Conservation (phyloP, 2,797 vertebrate genomes). For the Vultur gryphus region DNA sequence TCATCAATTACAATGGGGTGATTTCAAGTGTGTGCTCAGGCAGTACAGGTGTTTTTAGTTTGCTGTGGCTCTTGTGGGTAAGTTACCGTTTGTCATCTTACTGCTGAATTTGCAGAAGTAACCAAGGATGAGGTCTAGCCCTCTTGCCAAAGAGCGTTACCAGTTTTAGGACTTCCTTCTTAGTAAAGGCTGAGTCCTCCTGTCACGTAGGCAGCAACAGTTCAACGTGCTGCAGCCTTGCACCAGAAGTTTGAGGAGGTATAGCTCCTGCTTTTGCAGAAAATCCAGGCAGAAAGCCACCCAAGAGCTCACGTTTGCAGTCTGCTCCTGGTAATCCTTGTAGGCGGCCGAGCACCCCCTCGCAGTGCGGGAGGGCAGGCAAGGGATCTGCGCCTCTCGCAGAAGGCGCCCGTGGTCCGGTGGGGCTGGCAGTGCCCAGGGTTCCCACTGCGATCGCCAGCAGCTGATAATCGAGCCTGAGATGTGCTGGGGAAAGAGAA, state of each 20-base stretch:
- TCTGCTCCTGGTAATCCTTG: background rate
- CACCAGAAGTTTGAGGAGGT: background rate
- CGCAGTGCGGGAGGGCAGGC: background rate
- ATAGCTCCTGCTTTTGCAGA: background rate
- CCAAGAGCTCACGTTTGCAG: background rate
- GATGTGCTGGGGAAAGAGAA: background rate
- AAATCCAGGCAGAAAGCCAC: background rate
- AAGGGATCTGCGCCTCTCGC: background rate
- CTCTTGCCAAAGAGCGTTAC: background rate
- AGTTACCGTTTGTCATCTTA: background rate
- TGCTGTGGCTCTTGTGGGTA: background rate
- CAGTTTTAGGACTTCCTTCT: background rate
- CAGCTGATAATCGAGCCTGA: background rate
- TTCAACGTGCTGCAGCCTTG: background rate
- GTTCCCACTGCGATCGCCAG: background rate
- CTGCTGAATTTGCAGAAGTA: background rate
- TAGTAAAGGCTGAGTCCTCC: background rate
- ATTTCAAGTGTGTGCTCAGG: background rate
- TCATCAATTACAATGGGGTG: background rate
- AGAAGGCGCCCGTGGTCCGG: rapidly evolving
- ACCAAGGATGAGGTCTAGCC: background rate
- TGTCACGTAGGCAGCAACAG: rapidly evolving
- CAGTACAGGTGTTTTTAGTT: background rate
- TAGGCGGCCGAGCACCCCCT: background rate
- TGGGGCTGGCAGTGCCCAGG: rapidly evolving